Base-by-base conservation (phyloP, 2,888 invertebrate species). In the Stenodema calcarata region DNA sequence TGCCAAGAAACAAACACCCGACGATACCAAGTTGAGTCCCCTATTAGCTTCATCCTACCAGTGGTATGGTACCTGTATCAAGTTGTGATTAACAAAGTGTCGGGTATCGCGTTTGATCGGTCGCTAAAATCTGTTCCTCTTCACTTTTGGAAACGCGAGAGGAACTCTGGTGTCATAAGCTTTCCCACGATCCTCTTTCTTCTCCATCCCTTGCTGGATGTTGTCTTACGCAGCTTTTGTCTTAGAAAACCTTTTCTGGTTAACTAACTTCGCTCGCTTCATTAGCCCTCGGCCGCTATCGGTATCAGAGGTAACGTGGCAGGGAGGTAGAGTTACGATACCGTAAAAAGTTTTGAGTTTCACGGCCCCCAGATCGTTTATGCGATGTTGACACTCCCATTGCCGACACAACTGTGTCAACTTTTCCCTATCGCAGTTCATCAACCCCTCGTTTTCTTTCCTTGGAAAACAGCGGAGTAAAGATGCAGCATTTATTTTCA, bases 191-290 rank as follows among this genome's bases (percentile, higher is more conserved):
- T 62, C 62, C 80, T 54, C 80, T 73, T 41, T 42, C 35, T 44
- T 44, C 76, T 44, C 41, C 41, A 76, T 42, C 42, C 76, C 76
- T 23, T 23, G 47, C 47, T 41, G n/a, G 78, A 50, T 54, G 80
- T 80, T 28, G 47, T 54, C 80, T 80, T 44, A 80, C 80, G 82
- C 69, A 82, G 62, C 62, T 62, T 82, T 82, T 82, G 41, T 69
- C 82, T 82, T 82, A 69, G 82, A 82, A 82, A 82, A 41, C 82
- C 62, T 82, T 82, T 82, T 82, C 82, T 82, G 82, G 82, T 82
- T 82, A 82, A 82, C 82, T 82, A 82, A 82, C 82, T 82, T 35
- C 41, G 82, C 42, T 69, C 82, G 82, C 69, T 82, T 82, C 82
- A 69, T 82, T 82, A 82, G 82, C 54, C 47, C 78, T 78, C 23